Evolutionary conservation across 2,113 vertebrate genomes (phyloP).

Genomic region (Rhizomys pruinosus): DNA sequence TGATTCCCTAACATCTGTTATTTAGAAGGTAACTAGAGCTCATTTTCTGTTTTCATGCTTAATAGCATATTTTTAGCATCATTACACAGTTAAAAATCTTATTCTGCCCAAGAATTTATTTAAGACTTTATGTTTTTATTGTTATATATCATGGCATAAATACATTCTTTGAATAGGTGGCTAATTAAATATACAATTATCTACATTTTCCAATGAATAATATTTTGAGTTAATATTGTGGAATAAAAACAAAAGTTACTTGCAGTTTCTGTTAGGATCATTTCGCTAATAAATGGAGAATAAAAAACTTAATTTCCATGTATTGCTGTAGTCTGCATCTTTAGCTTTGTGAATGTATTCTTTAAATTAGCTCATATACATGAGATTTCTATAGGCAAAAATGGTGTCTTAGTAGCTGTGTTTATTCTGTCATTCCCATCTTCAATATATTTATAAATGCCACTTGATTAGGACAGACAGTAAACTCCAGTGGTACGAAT

Average conservation of each 20-base stretch:
- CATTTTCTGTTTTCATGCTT: neutral
- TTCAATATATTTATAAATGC: neutral
- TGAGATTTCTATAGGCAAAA: constrained; percentile 4
- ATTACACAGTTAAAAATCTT: constrained; percentile 44
- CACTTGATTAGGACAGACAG: neutral
- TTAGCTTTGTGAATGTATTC: constrained; percentile 18
- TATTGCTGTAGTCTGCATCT: constrained; percentile 22
- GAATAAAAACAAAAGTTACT: neutral
- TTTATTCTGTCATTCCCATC: neutral
- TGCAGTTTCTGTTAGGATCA: neutral
- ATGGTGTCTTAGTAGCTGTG: neutral
- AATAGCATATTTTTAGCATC: neutral
- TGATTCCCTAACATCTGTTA: neutral
- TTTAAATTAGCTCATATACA: neutral
- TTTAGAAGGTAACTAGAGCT: constrained; percentile 26
- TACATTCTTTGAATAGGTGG: neutral
- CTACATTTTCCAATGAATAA: neutral
- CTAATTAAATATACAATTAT: constrained; percentile 5
- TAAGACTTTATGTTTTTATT: constrained; percentile 27
- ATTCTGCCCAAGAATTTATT: constrained; percentile 25
- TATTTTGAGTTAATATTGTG: constrained; percentile 25
- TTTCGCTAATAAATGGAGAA: constrained; percentile 13
- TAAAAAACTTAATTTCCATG: neutral
- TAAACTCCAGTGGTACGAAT: neutral
- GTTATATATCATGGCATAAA: neutral